Evolutionary conservation across 1,140 invertebrate genomes (phyloP), one percentile per base, ranked within the genome.

Genomic region (Adelges cooleyi): DNA sequence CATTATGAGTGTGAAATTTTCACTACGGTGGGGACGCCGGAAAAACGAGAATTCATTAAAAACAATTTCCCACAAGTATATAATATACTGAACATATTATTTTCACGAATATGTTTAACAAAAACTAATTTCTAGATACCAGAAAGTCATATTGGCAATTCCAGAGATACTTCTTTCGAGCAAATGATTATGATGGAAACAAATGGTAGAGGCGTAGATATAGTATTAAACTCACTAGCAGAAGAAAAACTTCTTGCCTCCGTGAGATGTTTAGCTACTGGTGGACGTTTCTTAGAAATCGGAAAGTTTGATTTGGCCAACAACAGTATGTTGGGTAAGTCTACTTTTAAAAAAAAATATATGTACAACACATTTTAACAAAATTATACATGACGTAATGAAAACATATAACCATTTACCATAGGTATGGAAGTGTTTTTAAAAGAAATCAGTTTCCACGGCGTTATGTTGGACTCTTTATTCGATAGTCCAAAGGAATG

Each of bases 381-480:
- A n/a, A n/a, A n/a, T n/a, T n/a, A n/a, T n/a, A n/a, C n/a, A 49
- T 8, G 10, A 40, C 10, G 38, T 40, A 40, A n/a, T n/a, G n/a
- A n/a, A n/a, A n/a, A n/a, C n/a, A n/a, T n/a, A n/a, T n/a, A n/a
- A 11, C 29, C 29, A 33, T 33, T 6, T 33, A 33, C 29, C n/a
- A n/a, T 49, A 70, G 69, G 76, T 15, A 75, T 78, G 75, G 77
- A 88, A 49, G 77, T 86, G 44, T 92, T 97, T 76, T 76, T 85
- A 38, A 86, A 85, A 59, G 92, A 92, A 72, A 83, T 86, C 4
- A 89, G 86, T 72, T 88, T 95, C 77, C 89, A 92, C 77, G 90
- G 90, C 38, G 85, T 95, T 67, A 80, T 92, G 71, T 80, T 94
- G 70, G 90, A 92, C 75, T 80, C 81, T 66, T 75, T 93, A 52